Evolutionary conservation across 2,888 invertebrate genomes (phyloP), one percentile per base, ranked within the genome.

Genomic region (Erebia epiphron): DNA sequence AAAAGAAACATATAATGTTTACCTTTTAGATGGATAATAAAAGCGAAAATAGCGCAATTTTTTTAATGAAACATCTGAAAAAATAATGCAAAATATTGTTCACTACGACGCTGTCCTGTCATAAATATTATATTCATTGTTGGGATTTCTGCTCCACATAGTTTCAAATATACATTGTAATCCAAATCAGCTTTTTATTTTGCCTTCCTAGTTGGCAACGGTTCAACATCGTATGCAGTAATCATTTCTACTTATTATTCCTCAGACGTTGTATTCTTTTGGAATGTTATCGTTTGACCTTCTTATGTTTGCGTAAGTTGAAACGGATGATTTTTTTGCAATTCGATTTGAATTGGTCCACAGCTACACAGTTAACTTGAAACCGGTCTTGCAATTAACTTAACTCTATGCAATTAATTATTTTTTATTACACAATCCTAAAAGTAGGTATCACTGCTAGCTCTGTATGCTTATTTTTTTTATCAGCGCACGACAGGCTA

Each of bases 191-290:
- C 58, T 46, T 70, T 65, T 66, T 62, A 66, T 61, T 56, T 49
- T 35, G 46, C 54, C 69, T 69, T 60, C 69, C 65, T 65, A 66
- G 66, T 61, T 70, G 70, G 70, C 70, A 35, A 14, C 13, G 63
- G 49, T 70, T 70, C 67, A 74, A 69, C 69, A 41, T 61, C 64
- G 67, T 67, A 67, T 67, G 69, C 67, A 71, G 68, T 62, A 73
- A 73, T 72, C 72, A 68, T 69, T 71, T 57, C 70, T 68, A 71
- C 63, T 71, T 64, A 68, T 73, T 67, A 70, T 75, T 72, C 70
- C 65, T 9, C 61, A 61, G 35, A 64, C 68, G 64, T 70, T 18
- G 60, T 72, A 60, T 65, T 71, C 21, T 68, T 66, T 72, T 35
- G 68, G 69, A 63, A 61, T 60, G 35, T 41, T 58, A 60, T 61